These are phyloP conservation scores for Phoxinus dragarum DNA, from an alignment of 2,797 vertebrate species.

Conservation along the genomic window DNA sequence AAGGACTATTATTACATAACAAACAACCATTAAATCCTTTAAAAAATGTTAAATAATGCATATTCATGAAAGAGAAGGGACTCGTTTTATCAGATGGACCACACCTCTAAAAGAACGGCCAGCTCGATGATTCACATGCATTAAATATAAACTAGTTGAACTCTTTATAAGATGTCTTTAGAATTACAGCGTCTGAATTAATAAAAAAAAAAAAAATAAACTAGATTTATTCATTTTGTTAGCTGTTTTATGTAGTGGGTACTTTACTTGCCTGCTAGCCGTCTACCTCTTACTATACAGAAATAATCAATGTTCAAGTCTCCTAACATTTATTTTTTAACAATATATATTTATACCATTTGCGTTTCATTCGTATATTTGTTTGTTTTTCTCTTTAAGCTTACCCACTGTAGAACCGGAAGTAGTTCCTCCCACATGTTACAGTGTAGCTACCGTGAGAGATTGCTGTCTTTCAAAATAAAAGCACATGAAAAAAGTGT, in stretches of 20 bases:
- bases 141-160: not conserved
- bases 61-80: not conserved
- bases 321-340: not conserved
- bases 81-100: conserved; percentile 17
- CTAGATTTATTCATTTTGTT: not conserved
- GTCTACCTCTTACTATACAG: not conserved
- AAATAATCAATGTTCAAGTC: not conserved
- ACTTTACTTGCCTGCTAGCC: not conserved
- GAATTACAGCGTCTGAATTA: not conserved
- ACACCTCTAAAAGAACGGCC: not conserved
- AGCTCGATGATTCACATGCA: not conserved
- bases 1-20: not conserved
- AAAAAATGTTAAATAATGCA: not conserved
- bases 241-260: not conserved
- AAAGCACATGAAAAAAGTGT: not conserved
- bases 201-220: not conserved
- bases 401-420: conserved; percentile 48
- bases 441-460: not conserved
- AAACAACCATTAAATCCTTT: not conserved
- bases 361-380: not conserved
- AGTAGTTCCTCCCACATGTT: conserved; percentile 36
- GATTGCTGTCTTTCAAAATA: not conserved
- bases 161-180: not conserved
- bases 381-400: not conserved
- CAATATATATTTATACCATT: not conserved